These are phyloP conservation scores for Dinocampus coccinellae DNA, from an alignment of 2,888 invertebrate genomes.

Conservation along the genomic window DNA sequence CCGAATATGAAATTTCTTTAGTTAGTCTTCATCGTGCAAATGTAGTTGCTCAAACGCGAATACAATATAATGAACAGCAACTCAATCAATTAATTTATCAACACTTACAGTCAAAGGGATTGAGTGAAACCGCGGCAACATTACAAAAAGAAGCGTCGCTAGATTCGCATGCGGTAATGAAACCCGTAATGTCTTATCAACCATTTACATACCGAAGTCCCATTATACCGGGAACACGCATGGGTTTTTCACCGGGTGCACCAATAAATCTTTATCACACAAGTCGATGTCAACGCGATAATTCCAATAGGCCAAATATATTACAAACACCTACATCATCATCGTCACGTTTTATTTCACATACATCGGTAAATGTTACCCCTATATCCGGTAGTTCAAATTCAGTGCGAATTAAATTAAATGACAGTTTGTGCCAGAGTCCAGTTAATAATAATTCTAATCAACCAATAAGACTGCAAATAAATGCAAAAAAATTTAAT, in stretches of 20 bases:
- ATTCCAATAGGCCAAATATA: constrained; percentile 48
- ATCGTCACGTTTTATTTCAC: constrained; percentile 60
- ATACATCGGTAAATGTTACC: constrained; percentile 50
- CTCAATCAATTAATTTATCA: constrained; percentile 91
- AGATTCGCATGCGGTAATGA: constrained; percentile 71
- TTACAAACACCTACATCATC: constrained; percentile 58
- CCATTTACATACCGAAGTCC: constrained; percentile 65
- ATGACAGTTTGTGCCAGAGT: constrained; percentile 59
- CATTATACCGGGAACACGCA: constrained; percentile 52
- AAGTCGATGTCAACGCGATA: constrained; percentile 58
- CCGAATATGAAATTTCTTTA: constrained; percentile 87
- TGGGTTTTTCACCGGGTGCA: constrained; percentile 62
- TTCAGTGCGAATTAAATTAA: constrained; percentile 59
- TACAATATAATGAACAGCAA: constrained; percentile 94
- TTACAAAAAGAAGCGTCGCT: constrained; percentile 85
- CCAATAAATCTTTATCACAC: constrained; percentile 65
- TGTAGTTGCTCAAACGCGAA: constrained; percentile 95
- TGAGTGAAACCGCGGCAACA: constrained; percentile 78
- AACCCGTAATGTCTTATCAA: constrained; percentile 61
- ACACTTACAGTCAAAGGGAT: constrained; percentile 84
- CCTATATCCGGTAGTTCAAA: constrained; percentile 53
- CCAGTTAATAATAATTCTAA: constrained; percentile 48
- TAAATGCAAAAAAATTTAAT: constrained; percentile 59
- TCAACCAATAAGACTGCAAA: constrained; percentile 65
- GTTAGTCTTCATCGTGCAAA: constrained; percentile 93